Evolutionary conservation across 1,140 invertebrate genomes (phyloP).

Genomic region (Ostrea edulis): DNA sequence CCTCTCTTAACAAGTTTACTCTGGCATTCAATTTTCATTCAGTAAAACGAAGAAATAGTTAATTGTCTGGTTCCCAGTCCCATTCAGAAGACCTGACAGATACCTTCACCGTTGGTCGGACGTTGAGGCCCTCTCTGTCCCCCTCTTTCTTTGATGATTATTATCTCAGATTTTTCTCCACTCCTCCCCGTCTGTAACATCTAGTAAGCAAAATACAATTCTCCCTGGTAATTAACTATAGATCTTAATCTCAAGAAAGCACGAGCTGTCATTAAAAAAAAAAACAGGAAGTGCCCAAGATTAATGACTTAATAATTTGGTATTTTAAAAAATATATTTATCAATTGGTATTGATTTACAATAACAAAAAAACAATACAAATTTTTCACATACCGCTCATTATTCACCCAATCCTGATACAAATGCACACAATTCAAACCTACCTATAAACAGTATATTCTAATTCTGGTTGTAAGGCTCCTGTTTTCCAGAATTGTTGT

Average conservation of each 20-base stretch:
- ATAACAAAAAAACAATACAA: no score
- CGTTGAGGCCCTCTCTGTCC: background rate
- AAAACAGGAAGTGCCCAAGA: background rate
- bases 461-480: background rate
- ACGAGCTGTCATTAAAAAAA: background rate
- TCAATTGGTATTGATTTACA: no score
- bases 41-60: background rate
- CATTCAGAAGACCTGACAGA: background rate
- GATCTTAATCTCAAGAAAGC: background rate
- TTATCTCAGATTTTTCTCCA: background rate
- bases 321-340: no score
- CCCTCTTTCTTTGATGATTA: background rate
- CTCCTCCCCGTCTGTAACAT: background rate
- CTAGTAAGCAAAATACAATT: background rate
- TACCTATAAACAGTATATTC: no score
- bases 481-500: background rate
- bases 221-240: background rate
- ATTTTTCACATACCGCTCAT: no score
- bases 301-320: no score
- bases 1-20: background rate
- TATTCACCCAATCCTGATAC: no score
- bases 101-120: background rate
- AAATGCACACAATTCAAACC: no score
- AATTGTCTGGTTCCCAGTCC: background rate
- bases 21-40: constrained; percentile 1